These are phyloP conservation scores for Eupithecia subfuscata DNA, from an alignment of 2,888 invertebrate species.

Conservation along the genomic window DNA sequence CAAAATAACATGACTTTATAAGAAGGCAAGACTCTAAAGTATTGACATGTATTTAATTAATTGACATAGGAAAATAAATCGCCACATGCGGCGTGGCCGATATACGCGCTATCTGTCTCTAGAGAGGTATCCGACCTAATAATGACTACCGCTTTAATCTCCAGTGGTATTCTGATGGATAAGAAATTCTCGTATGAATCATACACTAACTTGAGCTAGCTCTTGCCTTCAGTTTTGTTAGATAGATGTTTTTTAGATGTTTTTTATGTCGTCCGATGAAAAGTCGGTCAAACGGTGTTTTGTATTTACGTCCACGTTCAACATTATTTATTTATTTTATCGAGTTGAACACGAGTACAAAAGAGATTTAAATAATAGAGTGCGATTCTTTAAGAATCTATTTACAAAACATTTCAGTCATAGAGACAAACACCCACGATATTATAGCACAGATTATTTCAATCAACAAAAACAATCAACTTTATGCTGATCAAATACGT, in stretches of 20 bases:
- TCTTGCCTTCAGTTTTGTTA: not conserved
- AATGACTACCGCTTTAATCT: constrained; percentile 45
- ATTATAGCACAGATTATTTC: not conserved
- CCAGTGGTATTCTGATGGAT: constrained; percentile 48
- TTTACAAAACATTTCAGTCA: not conserved
- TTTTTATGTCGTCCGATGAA: too few relatives aligned
- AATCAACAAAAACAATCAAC: not conserved
- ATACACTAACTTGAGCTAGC: constrained; percentile 34
- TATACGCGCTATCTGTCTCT: constrained; percentile 38
- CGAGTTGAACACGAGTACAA: not conserved
- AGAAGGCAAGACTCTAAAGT: not conserved
- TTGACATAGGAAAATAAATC: constrained; percentile 22
- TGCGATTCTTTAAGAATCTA: not conserved
- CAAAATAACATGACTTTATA: not conserved
- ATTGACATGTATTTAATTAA: not conserved
- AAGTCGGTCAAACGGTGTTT: not conserved
- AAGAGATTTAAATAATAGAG: not conserved
- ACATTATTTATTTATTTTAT: not conserved
- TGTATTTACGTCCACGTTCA: not conserved
- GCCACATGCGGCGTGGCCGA: not conserved
- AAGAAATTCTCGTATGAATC: constrained; percentile 55
- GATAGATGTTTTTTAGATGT: too few relatives aligned
- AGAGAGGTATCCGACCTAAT: constrained; percentile 48
- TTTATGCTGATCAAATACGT: not conserved
- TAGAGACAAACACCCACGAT: not conserved